Evolutionary conservation across 2,888 invertebrate genomes (phyloP), one percentile per base, ranked within the genome.

Genomic region (Drosophila buzzatii): DNA sequence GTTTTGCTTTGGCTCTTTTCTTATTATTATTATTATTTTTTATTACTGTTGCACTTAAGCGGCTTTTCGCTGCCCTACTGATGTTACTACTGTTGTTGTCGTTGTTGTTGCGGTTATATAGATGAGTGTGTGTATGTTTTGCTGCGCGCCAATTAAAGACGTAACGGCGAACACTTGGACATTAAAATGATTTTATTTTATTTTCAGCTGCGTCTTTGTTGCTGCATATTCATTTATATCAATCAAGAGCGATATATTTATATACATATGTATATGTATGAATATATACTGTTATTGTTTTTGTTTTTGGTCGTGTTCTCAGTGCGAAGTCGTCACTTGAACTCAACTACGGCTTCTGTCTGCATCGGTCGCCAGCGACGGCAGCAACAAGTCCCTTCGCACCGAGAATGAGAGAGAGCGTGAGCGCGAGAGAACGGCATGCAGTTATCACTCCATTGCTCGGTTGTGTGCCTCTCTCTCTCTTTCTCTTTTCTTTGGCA

Each of bases 301-400:
- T 64, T 61, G 49, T 70, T 65, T 44, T 69, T 60, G 45, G 65
- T 70, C 37, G 74, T 79, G 74, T 79, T 71, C 71, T 74, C 61
- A 72, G 74, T 70, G 56, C 73, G 76, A 72, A 73, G 83, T 84
- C 82, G 83, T 77, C 87, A 83, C 78, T 84, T 73, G 74, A 88
- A 82, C 81, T 83, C 84, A 88, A 88, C 86, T 85, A 85, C 83
- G 85, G 89, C 85, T 85, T 88, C 86, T 79, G 85, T 60, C 79
- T 62, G 79, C 69, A 73, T 67, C 59, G 73, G 76, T 61, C 71
- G 63, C 70, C 33, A 56, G 55, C 63, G 45, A 47, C 53, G 57
- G 37, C 66, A 79, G 71, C 78, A 79, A 75, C 75, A 79, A 79
- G 71, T 75, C 52, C 58, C 61, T 53, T 18, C 53, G 33, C n/a